These are phyloP conservation scores for Macrotrachela quadricornifera DNA, from an alignment of 1,140 invertebrate species.

Conservation along the genomic window DNA sequence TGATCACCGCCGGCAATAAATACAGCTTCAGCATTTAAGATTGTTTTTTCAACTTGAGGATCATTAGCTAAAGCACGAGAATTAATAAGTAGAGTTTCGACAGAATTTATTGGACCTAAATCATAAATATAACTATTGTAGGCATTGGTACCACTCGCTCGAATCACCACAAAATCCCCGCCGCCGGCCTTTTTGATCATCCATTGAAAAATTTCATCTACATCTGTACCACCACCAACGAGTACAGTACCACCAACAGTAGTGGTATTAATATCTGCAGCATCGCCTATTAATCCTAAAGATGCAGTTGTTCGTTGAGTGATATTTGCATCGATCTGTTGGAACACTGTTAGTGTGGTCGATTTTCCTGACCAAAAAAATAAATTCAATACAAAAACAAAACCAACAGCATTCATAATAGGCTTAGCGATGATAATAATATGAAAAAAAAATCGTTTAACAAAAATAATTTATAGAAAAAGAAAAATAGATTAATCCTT, in stretches of 20 bases:
- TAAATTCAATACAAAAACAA: too few relatives aligned
- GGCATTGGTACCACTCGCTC: not conserved
- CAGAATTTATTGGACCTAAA: not conserved
- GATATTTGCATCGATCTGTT: too few relatives aligned
- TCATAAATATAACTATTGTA: conserved; percentile 8
- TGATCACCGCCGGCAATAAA: conserved; percentile 8
- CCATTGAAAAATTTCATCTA: not conserved
- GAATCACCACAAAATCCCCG: conserved; percentile 3
- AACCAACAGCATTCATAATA: too few relatives aligned
- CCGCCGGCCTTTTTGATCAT: not conserved
- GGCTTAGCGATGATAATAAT: too few relatives aligned
- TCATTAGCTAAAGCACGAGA: not conserved
- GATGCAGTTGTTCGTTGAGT: too few relatives aligned
- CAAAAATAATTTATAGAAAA: too few relatives aligned
- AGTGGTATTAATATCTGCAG: too few relatives aligned
- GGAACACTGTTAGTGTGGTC: too few relatives aligned
- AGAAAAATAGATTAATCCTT: too few relatives aligned
- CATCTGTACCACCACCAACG: not conserved
- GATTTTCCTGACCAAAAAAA: too few relatives aligned
- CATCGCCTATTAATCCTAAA: too few relatives aligned
- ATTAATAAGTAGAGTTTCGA: conserved; percentile 5
- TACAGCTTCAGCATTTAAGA: conserved; percentile 1
- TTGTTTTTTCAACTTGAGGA: not conserved
- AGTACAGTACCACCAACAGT: not conserved
- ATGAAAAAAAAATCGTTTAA: too few relatives aligned